These are phyloP conservation scores for Gryon sp. DNA, from an alignment of 1,140 invertebrate genomes.

Conservation along the genomic window DNA sequence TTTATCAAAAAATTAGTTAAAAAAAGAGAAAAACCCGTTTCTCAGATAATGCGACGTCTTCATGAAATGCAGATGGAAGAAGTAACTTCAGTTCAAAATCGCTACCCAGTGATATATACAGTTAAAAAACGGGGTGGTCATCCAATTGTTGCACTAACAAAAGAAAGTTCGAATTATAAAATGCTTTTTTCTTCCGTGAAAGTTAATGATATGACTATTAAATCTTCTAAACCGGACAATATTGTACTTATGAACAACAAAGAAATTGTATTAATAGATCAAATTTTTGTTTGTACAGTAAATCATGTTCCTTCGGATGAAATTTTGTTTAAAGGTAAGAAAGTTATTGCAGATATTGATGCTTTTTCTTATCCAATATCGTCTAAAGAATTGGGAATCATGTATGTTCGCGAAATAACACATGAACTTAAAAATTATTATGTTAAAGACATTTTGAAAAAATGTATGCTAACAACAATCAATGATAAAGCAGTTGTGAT, in stretches of 20 bases:
- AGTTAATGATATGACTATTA: constrained; percentile 23
- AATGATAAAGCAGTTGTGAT: not conserved
- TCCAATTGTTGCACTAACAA: not conserved
- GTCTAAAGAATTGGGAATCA: constrained; percentile 3
- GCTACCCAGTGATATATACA: not conserved
- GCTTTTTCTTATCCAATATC: not conserved
- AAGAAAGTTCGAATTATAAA: not conserved
- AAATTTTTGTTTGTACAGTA: constrained; percentile 9
- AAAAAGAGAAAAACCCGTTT: too few species aligned
- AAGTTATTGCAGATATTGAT: not conserved
- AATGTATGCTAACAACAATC: constrained; percentile 8
- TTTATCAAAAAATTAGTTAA: too few species aligned
- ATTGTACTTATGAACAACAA: constrained; percentile 31
- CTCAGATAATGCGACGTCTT: too few species aligned
- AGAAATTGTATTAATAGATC: constrained; percentile 28
- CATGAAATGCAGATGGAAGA: too few species aligned
- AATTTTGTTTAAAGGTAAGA: not conserved
- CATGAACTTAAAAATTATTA: not conserved
- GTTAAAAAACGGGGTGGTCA: not conserved
- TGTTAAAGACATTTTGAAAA: constrained; percentile 1
- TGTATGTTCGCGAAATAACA: not conserved
- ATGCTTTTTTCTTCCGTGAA: constrained; percentile 11
- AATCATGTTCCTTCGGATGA: not conserved
- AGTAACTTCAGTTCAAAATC: too few species aligned
- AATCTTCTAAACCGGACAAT: constrained; percentile 29